These are phyloP conservation scores for Ataeniobius toweri DNA, from an alignment of 2,797 vertebrate genomes.

Conservation along the genomic window DNA sequence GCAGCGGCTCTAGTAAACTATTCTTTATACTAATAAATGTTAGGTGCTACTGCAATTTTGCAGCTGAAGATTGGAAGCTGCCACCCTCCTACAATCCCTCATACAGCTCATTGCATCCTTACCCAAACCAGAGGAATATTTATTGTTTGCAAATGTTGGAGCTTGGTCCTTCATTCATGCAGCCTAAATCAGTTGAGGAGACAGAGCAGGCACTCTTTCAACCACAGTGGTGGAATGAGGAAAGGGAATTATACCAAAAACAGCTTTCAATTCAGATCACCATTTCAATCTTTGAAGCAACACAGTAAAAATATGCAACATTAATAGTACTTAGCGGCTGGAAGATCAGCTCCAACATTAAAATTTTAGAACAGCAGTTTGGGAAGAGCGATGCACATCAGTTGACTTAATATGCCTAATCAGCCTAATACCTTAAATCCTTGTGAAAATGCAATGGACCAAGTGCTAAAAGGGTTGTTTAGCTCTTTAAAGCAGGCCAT, in stretches of 20 bases:
- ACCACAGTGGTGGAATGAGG: not conserved
- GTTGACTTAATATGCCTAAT: conserved; percentile 4
- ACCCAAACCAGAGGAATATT: not conserved
- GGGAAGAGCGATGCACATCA: not conserved
- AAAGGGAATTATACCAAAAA: not conserved
- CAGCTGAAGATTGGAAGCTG: not conserved
- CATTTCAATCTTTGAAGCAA: not conserved
- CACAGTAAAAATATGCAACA: not conserved
- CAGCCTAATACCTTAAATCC: not conserved
- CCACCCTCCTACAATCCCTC: not conserved
- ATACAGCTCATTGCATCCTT: not conserved
- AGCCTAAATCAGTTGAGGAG: conserved; percentile 1
- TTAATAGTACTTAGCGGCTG: not conserved
- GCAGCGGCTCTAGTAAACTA: not conserved
- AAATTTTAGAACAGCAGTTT: not conserved
- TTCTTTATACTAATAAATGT: not conserved
- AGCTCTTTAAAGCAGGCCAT: not conserved
- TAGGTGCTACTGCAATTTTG: not conserved
- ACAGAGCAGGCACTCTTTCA: not conserved
- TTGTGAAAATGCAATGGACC: not conserved
- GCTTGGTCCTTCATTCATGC: not conserved
- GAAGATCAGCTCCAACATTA: not conserved
- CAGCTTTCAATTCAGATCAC: not conserved
- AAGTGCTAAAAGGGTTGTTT: not conserved
- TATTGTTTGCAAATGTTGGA: not conserved